Evolutionary conservation across 2,113 vertebrate species (phyloP).

Genomic region (Colius striatus): DNA sequence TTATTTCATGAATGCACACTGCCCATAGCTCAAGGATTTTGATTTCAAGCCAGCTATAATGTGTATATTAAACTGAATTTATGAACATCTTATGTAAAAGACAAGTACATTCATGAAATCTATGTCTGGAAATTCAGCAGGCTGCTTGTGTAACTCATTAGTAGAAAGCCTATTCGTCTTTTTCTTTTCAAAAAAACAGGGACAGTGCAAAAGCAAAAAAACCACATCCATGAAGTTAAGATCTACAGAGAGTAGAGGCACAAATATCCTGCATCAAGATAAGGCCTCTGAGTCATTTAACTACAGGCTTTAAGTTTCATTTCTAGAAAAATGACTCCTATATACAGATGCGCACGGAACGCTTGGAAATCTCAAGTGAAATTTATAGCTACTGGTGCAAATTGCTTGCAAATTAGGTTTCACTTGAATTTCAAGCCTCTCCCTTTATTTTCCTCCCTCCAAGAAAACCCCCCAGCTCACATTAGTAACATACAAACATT

Average conservation of each 20-base stretch:
- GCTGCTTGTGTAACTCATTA: neutral
- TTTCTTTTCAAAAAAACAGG: neutral
- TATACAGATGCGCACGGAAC: neutral
- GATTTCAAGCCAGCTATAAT: neutral
- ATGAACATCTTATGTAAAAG: neutral
- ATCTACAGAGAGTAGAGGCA: neutral
- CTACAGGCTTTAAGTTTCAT: neutral
- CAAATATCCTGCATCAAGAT: neutral
- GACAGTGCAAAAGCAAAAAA: neutral
- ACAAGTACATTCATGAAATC: neutral
- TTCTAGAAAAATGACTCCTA: neutral
- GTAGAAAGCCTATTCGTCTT: neutral
- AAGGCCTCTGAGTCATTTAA: neutral
- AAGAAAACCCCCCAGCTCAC: neutral
- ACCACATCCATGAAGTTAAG: neutral
- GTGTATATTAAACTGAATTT: neutral
- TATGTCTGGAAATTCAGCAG: neutral
- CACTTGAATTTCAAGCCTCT: neutral
- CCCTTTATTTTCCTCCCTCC: neutral
- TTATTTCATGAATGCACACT: neutral
- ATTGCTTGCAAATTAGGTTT: conserved; percentile 3
- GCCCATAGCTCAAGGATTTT: neutral
- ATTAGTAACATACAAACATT: neutral
- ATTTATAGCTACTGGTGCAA: neutral
- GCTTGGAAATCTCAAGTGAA: neutral